Conservation (phyloP, 1,140 invertebrate species). For the Drosophila athabasca region DNA sequence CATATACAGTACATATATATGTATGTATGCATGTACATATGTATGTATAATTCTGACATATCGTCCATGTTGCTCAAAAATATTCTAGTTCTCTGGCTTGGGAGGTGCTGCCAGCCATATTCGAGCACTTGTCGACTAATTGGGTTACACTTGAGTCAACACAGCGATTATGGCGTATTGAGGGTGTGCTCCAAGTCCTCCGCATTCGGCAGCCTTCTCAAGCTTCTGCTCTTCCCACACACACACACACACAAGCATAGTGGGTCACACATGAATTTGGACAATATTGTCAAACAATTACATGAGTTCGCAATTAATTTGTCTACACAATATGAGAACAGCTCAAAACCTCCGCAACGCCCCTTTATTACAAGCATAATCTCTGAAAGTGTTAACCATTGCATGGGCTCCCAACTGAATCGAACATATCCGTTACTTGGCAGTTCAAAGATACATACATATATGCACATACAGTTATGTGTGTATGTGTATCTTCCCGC, state of each 20-base stretch:
- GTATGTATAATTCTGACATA: conserved; percentile 18
- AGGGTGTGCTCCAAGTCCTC: background rate
- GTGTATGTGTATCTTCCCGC: too few relatives aligned
- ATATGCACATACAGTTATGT: too few relatives aligned
- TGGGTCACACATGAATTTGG: conserved; percentile 17
- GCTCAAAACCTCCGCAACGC: conserved; percentile 6
- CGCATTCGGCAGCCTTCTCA: too few relatives aligned
- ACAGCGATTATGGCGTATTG: conserved; percentile 48
- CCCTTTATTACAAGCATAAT: background rate
- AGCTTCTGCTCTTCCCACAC: background rate
- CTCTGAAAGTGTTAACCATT: too few relatives aligned
- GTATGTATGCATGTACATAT: background rate
- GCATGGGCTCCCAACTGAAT: too few relatives aligned
- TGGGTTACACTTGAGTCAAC: conserved; percentile 55
- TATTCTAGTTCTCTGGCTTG: too few relatives aligned
- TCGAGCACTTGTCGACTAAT: conserved; percentile 61
- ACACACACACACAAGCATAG: background rate
- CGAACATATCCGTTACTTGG: too few relatives aligned
- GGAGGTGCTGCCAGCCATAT: conserved; percentile 11
- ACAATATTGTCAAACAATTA: conserved; percentile 72
- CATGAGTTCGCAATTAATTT: conserved; percentile 77
- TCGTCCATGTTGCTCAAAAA: background rate
- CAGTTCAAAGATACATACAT: background rate
- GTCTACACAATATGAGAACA: conserved; percentile 54
- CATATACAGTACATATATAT: too few relatives aligned